Conservation (phyloP, 2,113 vertebrate species). For the Casuarius casuarius region DNA sequence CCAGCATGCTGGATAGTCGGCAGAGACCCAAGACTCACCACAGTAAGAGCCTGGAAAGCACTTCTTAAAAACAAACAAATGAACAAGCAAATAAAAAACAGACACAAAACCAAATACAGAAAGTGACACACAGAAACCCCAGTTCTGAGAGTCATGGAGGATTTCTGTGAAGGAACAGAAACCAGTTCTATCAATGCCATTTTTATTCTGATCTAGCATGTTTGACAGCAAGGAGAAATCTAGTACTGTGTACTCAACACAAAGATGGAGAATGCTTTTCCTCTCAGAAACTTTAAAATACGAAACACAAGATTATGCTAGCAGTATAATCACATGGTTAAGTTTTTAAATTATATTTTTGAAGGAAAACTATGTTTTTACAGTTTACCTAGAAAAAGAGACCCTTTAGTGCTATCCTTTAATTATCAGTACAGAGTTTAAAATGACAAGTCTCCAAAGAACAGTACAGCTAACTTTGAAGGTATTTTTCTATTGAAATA, state of each 20-base stretch:
- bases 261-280: not conserved
- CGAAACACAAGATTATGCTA: not conserved
- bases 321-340: not conserved
- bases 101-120: not conserved
- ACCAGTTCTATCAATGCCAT: not conserved
- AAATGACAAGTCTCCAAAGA: not conserved
- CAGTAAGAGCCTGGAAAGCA: not conserved
- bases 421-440: not conserved
- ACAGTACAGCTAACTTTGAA: not conserved
- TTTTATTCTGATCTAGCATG: not conserved
- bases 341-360: not conserved
- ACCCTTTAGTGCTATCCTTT: not conserved
- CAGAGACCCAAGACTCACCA: slow-evolving; percentile 8
- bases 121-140: not conserved
- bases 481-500: not conserved
- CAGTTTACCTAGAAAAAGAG: not conserved
- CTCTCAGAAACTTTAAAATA: not conserved
- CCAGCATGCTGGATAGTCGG: not conserved
- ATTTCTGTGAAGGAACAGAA: not conserved
- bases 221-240: not conserved
- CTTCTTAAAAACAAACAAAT: slow-evolving; percentile 9
- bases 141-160: not conserved
- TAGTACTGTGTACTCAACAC: not conserved
- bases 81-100: slow-evolving; percentile 20
- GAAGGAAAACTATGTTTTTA: not conserved